A percentile compares a stretch with the other conserved stretches of the same genome.
These are phyloP conservation scores for Pandemis heparana DNA, from an alignment of 2,888 invertebrate genomes.

Conservation along the genomic window DNA sequence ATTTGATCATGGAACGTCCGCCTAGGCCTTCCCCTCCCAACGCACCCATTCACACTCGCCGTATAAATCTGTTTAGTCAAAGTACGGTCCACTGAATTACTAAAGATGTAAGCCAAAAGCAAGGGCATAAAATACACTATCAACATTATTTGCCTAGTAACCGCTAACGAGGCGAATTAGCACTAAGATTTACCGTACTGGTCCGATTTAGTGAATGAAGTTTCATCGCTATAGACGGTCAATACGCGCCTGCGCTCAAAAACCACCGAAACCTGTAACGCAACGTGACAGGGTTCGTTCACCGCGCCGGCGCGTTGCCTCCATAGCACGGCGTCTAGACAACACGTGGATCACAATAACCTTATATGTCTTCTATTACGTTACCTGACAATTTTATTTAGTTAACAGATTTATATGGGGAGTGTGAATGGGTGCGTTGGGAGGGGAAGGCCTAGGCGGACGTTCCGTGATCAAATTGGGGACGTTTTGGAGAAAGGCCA, in stretches of 20 bases:
- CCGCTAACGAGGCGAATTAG: slow-evolving; percentile 2
- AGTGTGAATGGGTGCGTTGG: no score
- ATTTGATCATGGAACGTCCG: no score
- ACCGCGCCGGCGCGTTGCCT: slow-evolving; percentile 56
- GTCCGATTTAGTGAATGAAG: slow-evolving; percentile 63
- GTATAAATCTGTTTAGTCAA: no score
- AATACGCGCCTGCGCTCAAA: slow-evolving; percentile 64
- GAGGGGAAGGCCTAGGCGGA: no score
- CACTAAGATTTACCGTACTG: slow-evolving; percentile 19
- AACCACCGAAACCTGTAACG: slow-evolving; percentile 80
- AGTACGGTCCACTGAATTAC: background rate
- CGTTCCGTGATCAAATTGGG: no score
- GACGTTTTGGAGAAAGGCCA: no score
- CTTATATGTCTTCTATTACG: background rate
- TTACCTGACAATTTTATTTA: background rate
- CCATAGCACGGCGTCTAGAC: slow-evolving; percentile 33
- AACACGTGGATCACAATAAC: slow-evolving; percentile 35
- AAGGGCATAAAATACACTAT: background rate
- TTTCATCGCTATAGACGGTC: slow-evolving; percentile 74
- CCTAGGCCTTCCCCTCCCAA: no score
- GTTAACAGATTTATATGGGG: no score
- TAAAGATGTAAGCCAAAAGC: background rate
- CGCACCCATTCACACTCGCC: no score
- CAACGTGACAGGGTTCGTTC: slow-evolving; percentile 79
- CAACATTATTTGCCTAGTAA: background rate